Conservation (phyloP, 2,113 vertebrate genomes). For the Psettodes erumei region DNA sequence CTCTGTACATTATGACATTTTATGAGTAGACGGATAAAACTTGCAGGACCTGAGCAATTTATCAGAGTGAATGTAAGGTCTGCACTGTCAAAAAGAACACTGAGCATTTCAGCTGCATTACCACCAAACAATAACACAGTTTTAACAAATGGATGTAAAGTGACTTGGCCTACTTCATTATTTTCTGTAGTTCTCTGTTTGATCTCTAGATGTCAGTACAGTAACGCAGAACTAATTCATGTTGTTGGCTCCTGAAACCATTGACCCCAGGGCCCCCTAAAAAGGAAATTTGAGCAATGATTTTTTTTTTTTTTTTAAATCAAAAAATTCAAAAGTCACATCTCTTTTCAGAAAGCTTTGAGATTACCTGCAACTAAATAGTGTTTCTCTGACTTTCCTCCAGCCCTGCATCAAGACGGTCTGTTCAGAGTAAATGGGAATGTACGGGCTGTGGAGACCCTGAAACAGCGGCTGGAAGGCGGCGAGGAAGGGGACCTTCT, state of each 20-base stretch:
- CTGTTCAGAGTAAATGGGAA: slow-evolving; percentile 93
- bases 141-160: no score
- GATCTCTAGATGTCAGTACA: slow-evolving; percentile 66
- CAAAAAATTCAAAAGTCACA: no score
- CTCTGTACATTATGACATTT: not conserved
- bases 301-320: no score
- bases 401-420: slow-evolving; percentile 92
- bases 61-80: not conserved
- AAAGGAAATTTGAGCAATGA: no score
- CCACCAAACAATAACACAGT: not conserved
- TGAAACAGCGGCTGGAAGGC: slow-evolving; percentile 86
- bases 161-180: not conserved
- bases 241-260: not conserved
- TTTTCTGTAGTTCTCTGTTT: slow-evolving; percentile 15
- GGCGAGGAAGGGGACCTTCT: slow-evolving; percentile 83
- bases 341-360: no score
- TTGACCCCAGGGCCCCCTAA: no score
- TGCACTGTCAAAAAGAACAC: not conserved
- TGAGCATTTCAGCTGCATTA: not conserved
- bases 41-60: not conserved
- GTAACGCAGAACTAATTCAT: not conserved
- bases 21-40: no score
- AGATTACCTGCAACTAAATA: slow-evolving; percentile 4
- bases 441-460: slow-evolving; percentile 85
- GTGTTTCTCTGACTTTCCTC: slow-evolving; percentile 28